Percentiles rank a stretch among this genome's conserved stretches.
These are phyloP conservation scores for Andrena dorsata DNA, from an alignment of 2,888 invertebrate species.

Conservation along the genomic window DNA sequence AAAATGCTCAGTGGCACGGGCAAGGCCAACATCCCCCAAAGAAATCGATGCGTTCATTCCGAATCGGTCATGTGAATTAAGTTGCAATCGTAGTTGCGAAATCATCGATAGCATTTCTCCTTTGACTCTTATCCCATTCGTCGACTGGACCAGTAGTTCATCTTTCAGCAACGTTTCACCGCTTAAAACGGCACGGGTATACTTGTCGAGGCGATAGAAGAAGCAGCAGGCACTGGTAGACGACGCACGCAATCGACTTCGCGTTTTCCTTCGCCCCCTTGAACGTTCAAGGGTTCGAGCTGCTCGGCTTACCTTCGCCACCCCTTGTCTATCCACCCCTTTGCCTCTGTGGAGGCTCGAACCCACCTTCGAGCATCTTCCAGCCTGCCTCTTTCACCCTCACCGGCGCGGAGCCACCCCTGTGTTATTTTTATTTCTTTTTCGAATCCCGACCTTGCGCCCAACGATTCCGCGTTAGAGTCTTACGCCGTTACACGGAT, in stretches of 20 bases:
- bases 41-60: no score
- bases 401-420: not conserved
- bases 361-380: conserved; percentile 37
- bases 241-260: conserved; percentile 65
- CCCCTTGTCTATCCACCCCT: conserved; percentile 20
- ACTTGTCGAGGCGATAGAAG: conserved; percentile 18
- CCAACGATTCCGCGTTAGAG: conserved; percentile 19
- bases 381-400: conserved; percentile 14
- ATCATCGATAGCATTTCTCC: not conserved
- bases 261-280: conserved; percentile 65
- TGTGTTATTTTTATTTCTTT: conserved; percentile 11
- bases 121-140: conserved; percentile 8
- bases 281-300: conserved; percentile 67
- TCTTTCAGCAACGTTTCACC: conserved; percentile 5
- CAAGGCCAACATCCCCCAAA: no score
- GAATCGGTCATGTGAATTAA: no score
- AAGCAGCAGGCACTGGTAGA: conserved; percentile 28
- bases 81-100: no score
- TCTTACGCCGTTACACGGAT: conserved; percentile 4
- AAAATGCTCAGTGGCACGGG: no score
- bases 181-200: conserved; percentile 15
- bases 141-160: not conserved
- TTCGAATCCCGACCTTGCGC: conserved; percentile 4
- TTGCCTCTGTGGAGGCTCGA: conserved; percentile 8
- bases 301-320: conserved; percentile 63